A percentile compares a stretch with the other conserved stretches of the same genome.
Conservation (phyloP, 2,888 invertebrate species). For the Graphium colonna region DNA sequence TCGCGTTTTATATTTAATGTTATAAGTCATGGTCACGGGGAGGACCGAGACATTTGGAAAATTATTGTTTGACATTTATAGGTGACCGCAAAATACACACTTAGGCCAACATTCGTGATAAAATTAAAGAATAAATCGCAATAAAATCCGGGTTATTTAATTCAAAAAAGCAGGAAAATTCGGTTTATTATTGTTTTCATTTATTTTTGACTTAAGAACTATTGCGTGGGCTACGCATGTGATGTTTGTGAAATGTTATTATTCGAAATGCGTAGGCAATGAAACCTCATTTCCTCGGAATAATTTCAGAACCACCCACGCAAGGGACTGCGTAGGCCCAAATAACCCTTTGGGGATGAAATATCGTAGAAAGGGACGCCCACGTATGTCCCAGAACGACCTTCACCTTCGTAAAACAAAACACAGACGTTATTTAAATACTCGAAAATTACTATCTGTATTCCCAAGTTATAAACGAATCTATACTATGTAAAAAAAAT, state of each 20-base stretch:
- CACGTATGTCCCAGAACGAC: conserved; percentile 21
- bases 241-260: conserved; percentile 22
- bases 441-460: too few species aligned
- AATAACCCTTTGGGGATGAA: background rate
- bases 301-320: background rate
- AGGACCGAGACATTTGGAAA: too few species aligned
- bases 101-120: too few species aligned
- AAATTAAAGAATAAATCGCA: too few species aligned
- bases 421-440: too few species aligned
- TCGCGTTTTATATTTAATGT: too few species aligned
- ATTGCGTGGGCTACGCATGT: conserved; percentile 1
- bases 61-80: too few species aligned
- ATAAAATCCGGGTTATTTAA: too few species aligned
- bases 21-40: too few species aligned
- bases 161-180: background rate
- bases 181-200: conserved; percentile 5
- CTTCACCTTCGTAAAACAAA: conserved; percentile 17
- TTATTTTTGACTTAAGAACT: conserved; percentile 7
- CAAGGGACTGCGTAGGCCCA: conserved; percentile 19
- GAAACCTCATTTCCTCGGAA: background rate
- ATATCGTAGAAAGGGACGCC: conserved; percentile 7
- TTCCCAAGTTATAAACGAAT: too few species aligned
- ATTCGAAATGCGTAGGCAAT: conserved; percentile 36
- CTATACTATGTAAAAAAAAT: too few species aligned
- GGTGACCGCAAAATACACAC: too few species aligned